A percentile compares a stretch with the other conserved stretches of the same genome.
Evolutionary conservation across 2,888 invertebrate genomes (phyloP).

Genomic region (Sipha maydis): DNA sequence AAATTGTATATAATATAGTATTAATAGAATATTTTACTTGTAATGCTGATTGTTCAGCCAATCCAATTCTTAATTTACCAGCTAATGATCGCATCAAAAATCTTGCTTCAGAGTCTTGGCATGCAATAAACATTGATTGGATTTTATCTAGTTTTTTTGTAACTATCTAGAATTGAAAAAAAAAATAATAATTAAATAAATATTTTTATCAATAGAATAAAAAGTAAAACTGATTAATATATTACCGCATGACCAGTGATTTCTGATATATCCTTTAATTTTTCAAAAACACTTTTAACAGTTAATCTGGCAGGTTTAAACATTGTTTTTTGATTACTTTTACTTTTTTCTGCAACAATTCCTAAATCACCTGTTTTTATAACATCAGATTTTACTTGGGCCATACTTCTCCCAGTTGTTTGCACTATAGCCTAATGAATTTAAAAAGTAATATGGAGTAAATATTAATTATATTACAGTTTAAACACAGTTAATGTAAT

Average conservation of each 20-base stretch:
- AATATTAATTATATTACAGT: too few relatives aligned
- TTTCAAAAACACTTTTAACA: conserved; percentile 80
- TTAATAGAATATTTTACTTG: conserved; percentile 67
- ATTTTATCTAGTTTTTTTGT: conserved; percentile 92
- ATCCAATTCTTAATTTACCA: conserved; percentile 94
- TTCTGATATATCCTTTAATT: conserved; percentile 85
- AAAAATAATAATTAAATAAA: conserved; percentile 52
- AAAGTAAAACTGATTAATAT: conserved; percentile 38
- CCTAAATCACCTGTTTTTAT: conserved; percentile 88
- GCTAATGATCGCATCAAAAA: conserved; percentile 90
- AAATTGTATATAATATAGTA: too few relatives aligned
- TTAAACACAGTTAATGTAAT: background rate
- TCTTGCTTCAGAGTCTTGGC: conserved; percentile 85
- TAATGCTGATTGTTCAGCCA: conserved; percentile 95
- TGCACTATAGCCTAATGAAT: conserved; percentile 80
- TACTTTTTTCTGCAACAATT: conserved; percentile 85
- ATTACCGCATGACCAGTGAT: conserved; percentile 82
- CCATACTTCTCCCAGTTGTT: conserved; percentile 85
- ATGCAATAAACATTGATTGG: conserved; percentile 91
- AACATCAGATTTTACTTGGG: conserved; percentile 80
- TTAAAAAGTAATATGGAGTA: background rate
- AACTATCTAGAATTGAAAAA: conserved; percentile 72
- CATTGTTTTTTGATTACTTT: conserved; percentile 87
- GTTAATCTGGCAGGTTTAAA: conserved; percentile 83
- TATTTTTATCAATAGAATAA: conserved; percentile 15